Evolutionary conservation across 37 sponge, comb jelly and placozoan genomes (phyloP), one percentile per base, ranked within the genome.

Genomic region (Hexactinellida sp.): DNA sequence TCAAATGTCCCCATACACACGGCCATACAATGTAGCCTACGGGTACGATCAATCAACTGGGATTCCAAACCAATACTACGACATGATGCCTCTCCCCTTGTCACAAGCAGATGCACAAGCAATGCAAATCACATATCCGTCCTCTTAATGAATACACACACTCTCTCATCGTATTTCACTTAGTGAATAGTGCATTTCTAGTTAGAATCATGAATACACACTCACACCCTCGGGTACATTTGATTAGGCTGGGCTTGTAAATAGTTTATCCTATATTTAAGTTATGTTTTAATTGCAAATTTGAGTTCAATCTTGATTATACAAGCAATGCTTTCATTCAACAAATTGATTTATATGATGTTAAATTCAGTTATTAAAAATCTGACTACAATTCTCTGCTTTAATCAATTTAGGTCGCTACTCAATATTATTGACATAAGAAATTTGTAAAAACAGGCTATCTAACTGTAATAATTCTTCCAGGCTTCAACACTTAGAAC

Each of bases 161-260:
- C 19, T 32, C 76, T 21, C 21, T 23, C 21, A 16, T 16, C 13
- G 1, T 63, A n/a, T 25, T 28, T 63, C 76, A 63, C 76, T 63
- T 63, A 63, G 76, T 63, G 76, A 63, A 63, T 63, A 63, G 76
- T 63, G 76, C 34, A 63, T 32, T 63, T 63, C 76, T n/a, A 63
- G 30, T 41, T 41, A 25, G 30, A 63, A 63, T 63, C 76, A 63
- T 63, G 30, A 63, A 63, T n/a, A 63, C 76, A 28, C 52, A n/a
- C n/a, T n/a, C n/a, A n/a, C 3, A 63, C 13, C 3, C 21, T 23
- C 3, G 21, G 76, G 28, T 25, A 63, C 13, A 63, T n/a, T 25
- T 63, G 28, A 63, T 63, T 63, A 63, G n/a, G 30, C 76, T 63
- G 52, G 1, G 76, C 30, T 63, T 63, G 76, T 63, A 63, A 21